A percentile compares a stretch with the other conserved stretches of the same genome.
phyloP scores from a whole-genome alignment of 1,140 invertebrate genomes.

The Pseudobourletiella spinata region DNA sequence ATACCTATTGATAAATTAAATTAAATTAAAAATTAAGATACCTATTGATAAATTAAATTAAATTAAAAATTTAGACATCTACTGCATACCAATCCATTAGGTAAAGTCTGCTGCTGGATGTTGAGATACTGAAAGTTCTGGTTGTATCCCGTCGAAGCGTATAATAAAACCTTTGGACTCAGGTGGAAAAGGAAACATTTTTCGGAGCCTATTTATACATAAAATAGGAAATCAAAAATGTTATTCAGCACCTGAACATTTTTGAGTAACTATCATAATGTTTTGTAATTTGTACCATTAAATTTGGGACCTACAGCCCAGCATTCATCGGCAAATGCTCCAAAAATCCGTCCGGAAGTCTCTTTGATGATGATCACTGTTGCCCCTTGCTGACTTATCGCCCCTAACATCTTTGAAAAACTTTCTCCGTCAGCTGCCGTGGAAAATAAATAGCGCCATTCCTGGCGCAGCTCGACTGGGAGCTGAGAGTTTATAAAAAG shows the following conservation, averaged over 20 bases:
- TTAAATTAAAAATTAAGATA: no score
- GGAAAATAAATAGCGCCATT: slow-evolving; percentile 75
- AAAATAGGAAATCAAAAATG: no score
- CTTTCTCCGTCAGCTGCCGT: slow-evolving; percentile 72
- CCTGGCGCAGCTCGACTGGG: slow-evolving; percentile 57
- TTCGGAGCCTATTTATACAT: slow-evolving; percentile 17
- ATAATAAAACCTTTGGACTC: slow-evolving; percentile 65
- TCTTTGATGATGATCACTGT: slow-evolving; percentile 70
- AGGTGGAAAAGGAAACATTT: slow-evolving; percentile 68
- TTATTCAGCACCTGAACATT: no score
- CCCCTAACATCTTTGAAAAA: slow-evolving; percentile 65
- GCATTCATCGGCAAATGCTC: slow-evolving; percentile 67
- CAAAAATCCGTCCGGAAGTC: slow-evolving; percentile 72
- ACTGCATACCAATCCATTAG: slow-evolving; percentile 69
- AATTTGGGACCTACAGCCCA: slow-evolving; percentile 66
- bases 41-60: no score
- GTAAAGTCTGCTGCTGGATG: slow-evolving; percentile 76
- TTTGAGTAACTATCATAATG: not conserved
- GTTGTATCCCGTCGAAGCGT: slow-evolving; percentile 68
- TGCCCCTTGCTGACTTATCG: slow-evolving; percentile 57
- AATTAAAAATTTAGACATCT: slow-evolving; percentile 5
- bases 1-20: no score
- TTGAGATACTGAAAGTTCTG: slow-evolving; percentile 86
- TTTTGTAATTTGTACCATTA: slow-evolving; percentile 40
- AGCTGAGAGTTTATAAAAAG: slow-evolving; percentile 66